Evolutionary conservation across 1,140 invertebrate genomes (phyloP).

Genomic region (Papilio aristodemus): DNA sequence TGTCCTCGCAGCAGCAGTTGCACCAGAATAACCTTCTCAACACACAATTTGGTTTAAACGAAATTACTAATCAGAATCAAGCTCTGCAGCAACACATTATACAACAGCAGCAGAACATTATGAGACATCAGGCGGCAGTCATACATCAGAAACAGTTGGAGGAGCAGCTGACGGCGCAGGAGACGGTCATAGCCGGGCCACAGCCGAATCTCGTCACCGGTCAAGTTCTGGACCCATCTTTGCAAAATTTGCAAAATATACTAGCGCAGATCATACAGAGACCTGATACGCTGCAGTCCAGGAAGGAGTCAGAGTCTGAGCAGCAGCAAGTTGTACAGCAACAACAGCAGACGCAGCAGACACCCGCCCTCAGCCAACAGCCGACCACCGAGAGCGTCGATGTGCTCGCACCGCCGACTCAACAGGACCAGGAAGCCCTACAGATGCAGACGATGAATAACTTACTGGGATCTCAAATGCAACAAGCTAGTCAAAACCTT

Average conservation of each 20-base stretch:
- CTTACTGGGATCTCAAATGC: constrained; percentile 63
- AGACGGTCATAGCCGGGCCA: constrained; percentile 62
- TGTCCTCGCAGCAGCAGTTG: constrained; percentile 65
- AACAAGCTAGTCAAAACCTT: constrained; percentile 66
- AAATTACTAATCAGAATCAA: constrained; percentile 76
- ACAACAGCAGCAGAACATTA: constrained; percentile 72
- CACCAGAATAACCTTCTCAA: constrained; percentile 57
- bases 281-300: constrained; percentile 62
- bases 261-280: constrained; percentile 75
- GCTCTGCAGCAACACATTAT: constrained; percentile 71
- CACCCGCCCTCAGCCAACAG: constrained; percentile 43
- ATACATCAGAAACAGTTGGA: constrained; percentile 79
- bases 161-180: constrained; percentile 67
- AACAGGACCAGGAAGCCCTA: constrained; percentile 59
- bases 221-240: constrained; percentile 69
- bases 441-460: constrained; percentile 68
- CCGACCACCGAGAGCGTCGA: constrained; percentile 45
- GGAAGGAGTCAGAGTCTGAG: constrained; percentile 75
- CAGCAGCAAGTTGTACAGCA: constrained; percentile 39
- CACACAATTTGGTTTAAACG: constrained; percentile 59
- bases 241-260: constrained; percentile 76
- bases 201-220: constrained; percentile 59
- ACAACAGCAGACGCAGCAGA: constrained; percentile 46
- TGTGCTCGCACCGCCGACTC: constrained; percentile 50
- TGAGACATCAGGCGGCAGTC: constrained; percentile 70